Evolutionary conservation across 2,888 invertebrate genomes (phyloP).

Genomic region (Bellardia pandia): DNA sequence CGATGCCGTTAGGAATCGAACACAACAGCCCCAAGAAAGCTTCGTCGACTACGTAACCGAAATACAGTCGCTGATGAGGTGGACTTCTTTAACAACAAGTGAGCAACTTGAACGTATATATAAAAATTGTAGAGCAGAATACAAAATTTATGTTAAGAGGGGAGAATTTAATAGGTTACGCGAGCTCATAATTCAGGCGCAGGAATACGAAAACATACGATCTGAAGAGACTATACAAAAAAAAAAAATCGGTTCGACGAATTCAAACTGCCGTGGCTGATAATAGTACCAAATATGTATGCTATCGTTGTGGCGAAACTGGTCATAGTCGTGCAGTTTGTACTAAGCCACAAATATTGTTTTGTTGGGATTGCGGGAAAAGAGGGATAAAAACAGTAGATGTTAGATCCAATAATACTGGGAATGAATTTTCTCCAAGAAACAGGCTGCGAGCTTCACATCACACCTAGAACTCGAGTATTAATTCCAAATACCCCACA

Average conservation of each 20-base stretch:
- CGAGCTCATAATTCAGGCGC: background rate
- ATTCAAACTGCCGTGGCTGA: background rate
- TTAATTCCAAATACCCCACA: too few relatives aligned
- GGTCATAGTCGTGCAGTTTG: background rate
- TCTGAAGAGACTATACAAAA: background rate
- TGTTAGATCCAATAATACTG: background rate
- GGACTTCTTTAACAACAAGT: background rate
- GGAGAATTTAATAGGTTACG: background rate
- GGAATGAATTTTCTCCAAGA: background rate
- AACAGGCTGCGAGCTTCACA: background rate
- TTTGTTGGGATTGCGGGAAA: conserved; percentile 38
- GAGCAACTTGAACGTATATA: conserved; percentile 19
- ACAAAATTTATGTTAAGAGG: conserved; percentile 11
- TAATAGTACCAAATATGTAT: background rate
- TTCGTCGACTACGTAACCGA: conserved; percentile 14
- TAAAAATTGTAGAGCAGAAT: background rate
- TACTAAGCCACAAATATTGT: conserved; percentile 10
- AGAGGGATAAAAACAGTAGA: conserved; percentile 14
- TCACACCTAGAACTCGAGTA: background rate
- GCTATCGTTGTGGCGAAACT: conserved; percentile 20
- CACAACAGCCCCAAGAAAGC: background rate
- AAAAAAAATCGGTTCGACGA: background rate
- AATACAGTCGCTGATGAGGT: background rate
- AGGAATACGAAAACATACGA: conserved; percentile 28
- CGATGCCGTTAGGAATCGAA: background rate